A percentile compares a stretch with the other conserved stretches of the same genome.
These are phyloP conservation scores for Gavialis gangeticus DNA, from an alignment of 2,113 vertebrate genomes.

Conservation along the genomic window DNA sequence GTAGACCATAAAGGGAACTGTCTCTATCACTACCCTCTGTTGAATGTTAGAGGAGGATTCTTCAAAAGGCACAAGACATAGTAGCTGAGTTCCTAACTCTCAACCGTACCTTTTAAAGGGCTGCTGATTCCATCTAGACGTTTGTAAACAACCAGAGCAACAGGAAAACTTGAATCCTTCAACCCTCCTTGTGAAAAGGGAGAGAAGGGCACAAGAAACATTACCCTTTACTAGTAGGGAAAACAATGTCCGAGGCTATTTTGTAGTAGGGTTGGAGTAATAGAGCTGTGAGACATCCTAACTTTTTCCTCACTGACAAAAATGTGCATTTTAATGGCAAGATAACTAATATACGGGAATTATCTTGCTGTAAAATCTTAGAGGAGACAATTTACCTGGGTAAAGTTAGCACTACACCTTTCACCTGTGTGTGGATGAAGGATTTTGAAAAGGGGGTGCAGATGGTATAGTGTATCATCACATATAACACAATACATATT, in stretches of 20 bases:
- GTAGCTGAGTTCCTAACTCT: neutral
- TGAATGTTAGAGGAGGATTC: neutral
- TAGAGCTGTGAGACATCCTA: too few relatives aligned
- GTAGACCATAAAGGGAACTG: slow-evolving; percentile 16
- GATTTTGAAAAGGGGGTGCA: too few relatives aligned
- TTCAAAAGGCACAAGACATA: neutral
- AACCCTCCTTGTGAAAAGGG: neutral
- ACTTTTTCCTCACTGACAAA: too few relatives aligned
- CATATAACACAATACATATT: too few relatives aligned
- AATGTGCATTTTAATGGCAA: neutral
- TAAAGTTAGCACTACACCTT: neutral
- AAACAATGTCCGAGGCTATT: neutral
- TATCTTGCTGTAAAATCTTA: neutral
- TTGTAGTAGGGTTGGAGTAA: too few relatives aligned
- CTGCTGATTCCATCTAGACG: neutral
- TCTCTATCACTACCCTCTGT: slow-evolving; percentile 27
- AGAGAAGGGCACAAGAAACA: neutral
- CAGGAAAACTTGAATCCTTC: neutral
- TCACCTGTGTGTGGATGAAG: neutral
- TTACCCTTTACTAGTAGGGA: neutral
- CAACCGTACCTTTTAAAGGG: neutral
- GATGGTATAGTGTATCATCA: too few relatives aligned
- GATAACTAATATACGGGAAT: neutral
- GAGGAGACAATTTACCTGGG: neutral
- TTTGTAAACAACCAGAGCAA: neutral